Conservation (phyloP, 2,888 invertebrate genomes). For the Harmothoe impar region DNA sequence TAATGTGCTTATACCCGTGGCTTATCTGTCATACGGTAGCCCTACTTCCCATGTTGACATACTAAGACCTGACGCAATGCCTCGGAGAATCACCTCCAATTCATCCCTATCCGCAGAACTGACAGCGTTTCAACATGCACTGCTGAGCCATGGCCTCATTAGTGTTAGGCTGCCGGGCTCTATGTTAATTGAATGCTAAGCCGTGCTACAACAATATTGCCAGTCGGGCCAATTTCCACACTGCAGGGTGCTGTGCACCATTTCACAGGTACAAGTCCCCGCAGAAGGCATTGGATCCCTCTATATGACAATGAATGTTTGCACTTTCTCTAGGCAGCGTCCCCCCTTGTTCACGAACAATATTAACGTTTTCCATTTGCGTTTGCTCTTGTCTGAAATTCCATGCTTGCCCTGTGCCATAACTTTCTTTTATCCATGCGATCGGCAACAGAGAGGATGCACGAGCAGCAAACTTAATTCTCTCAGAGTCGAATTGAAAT, state of each 20-base stretch:
- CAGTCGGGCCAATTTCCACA: neutral
- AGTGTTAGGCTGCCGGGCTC: neutral
- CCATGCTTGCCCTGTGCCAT: neutral
- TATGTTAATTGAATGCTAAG: constrained; percentile 49
- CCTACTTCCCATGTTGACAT: too few species aligned
- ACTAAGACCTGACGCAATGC: too few species aligned
- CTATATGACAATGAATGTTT: too few species aligned
- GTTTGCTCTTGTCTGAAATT: constrained; percentile 8
- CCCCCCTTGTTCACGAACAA: too few species aligned
- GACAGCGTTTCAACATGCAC: neutral
- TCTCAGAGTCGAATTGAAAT: constrained; percentile 32
- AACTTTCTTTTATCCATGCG: constrained; percentile 15
- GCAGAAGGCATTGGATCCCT: too few species aligned
- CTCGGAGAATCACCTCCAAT: too few species aligned
- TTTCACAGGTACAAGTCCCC: too few species aligned
- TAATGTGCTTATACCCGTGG: too few species aligned
- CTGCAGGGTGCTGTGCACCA: neutral
- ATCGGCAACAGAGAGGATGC: constrained; percentile 1
- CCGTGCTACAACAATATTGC: neutral
- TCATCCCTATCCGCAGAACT: neutral
- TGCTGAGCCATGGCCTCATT: constrained; percentile 21
- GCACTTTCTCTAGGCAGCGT: too few species aligned
- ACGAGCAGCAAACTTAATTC: neutral
- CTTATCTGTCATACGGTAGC: too few species aligned
- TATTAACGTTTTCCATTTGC: neutral